Percentiles rank a stretch among this genome's conserved stretches.
Evolutionary conservation across 2,797 vertebrate species (phyloP).

Genomic region (Neoniphon sammara): DNA sequence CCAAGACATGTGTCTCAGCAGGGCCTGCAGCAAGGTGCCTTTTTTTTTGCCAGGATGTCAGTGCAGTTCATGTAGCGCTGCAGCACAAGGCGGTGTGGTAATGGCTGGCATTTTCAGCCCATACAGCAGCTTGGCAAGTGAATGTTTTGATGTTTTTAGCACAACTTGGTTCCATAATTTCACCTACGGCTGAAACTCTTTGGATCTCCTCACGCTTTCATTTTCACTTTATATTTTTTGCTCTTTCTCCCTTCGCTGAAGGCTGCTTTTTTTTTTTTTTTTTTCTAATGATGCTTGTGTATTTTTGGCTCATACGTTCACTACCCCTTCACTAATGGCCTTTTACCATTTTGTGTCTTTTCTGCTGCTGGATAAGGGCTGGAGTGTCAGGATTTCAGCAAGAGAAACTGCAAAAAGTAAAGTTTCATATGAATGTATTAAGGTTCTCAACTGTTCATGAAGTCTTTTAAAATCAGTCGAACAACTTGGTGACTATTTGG

Average conservation of each 20-base stretch:
- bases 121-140: not conserved
- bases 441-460: too few relatives aligned
- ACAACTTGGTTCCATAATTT: conserved; percentile 6
- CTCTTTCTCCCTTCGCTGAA: conserved; percentile 1
- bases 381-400: not conserved
- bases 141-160: conserved; percentile 6
- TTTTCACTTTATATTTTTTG: not conserved
- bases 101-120: conserved; percentile 3
- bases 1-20: not conserved
- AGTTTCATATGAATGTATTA: too few relatives aligned
- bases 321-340: not conserved
- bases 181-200: conserved; percentile 4
- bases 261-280: not conserved
- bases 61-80: not conserved
- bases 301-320: not conserved
- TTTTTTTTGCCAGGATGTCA: not conserved
- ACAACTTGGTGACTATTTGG: too few relatives aligned
- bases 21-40: not conserved
- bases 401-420: too few relatives aligned
- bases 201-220: not conserved
- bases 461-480: too few relatives aligned
- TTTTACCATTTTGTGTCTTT: not conserved
- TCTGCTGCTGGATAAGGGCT: not conserved
- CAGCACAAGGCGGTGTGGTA: conserved; percentile 2
- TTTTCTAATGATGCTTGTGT: not conserved